These are phyloP conservation scores for Flexamia atlantica DNA, from an alignment of 2,888 invertebrate genomes.

Conservation along the genomic window DNA sequence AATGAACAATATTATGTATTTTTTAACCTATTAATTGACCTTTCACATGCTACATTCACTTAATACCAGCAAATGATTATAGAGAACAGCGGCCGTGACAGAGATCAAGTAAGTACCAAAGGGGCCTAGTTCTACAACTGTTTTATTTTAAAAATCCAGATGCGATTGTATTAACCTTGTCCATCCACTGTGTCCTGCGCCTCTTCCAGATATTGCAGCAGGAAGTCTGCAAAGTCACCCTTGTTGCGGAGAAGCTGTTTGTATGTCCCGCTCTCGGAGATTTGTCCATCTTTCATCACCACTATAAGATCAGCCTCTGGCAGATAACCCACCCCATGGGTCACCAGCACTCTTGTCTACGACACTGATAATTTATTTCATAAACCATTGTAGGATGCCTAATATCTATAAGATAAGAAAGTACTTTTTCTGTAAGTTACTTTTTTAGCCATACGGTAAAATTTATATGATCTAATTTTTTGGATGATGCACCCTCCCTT, in stretches of 20 bases:
- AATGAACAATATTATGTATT: no score
- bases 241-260: constrained; percentile 91
- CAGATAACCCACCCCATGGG: constrained; percentile 96
- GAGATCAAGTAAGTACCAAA: no score
- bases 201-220: constrained; percentile 88
- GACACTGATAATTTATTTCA: constrained; percentile 48
- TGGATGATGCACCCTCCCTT: no score
- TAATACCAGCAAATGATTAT: no score
- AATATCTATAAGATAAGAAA: background rate
- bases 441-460: no score
- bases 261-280: constrained; percentile 95
- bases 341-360: constrained; percentile 92
- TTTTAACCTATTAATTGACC: no score
- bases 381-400: constrained; percentile 9
- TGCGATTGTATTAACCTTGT: background rate
- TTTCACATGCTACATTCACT: no score
- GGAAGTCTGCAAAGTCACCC: constrained; percentile 92
- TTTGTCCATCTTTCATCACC: constrained; percentile 91
- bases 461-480: no score
- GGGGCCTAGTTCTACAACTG: no score
- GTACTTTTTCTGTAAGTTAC: no score
- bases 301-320: constrained; percentile 94
- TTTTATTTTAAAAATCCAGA: no score
- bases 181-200: constrained; percentile 66
- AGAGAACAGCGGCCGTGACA: no score